Base-by-base conservation (phyloP, 2,113 vertebrate genomes). In the Ceyx margarethae region DNA sequence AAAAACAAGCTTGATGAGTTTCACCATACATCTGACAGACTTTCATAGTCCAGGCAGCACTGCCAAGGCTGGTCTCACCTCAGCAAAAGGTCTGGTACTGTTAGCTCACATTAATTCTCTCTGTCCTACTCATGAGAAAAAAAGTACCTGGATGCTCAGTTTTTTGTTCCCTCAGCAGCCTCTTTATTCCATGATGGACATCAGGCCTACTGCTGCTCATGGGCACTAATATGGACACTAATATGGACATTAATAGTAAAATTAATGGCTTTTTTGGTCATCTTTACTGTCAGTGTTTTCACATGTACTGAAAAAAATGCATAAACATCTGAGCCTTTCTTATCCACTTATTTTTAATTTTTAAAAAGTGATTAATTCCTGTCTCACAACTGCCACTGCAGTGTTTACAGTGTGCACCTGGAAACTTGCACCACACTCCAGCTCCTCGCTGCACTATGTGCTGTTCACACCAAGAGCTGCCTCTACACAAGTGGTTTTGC, bases 41-140 rank as follows among this genome's bases (percentile, higher is more conserved):
- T 74, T 79, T 35, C 15, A 9, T 29, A 20, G 29, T 54, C 37
- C 18, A 35, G 35, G 15, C 11, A 60, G 40, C 50, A 23, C 5
- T 76, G 68, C 4, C 1, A 10, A 66, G 31, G 18, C 46, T 26
- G 5, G 13, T 35, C 9, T 61, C 6, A 31, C 48, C n/a, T 37
- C 56, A 58, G 42, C 85, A 46, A 0, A 5, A 62, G 11, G 6
- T 37, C 43, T 88, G 26, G 8, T 67, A 29, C 6, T 0, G 0
- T 29, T 50, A 83, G 6, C 3, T 66, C 10, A 2, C 20, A 11
- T 4, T 58, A 17, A n/a, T 66, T 43, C 50, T 67, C 9, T 14
- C 42, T 83, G n/a, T 5, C 37, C 5, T 3, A 3, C 9, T 62
- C 7, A 0, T 42, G 17, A 54, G 28, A 29, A 54, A 85, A 85